A percentile compares a stretch with the other conserved stretches of the same genome.
Evolutionary conservation across 2,888 invertebrate genomes (phyloP).

Genomic region (Apodemia duryi): DNA sequence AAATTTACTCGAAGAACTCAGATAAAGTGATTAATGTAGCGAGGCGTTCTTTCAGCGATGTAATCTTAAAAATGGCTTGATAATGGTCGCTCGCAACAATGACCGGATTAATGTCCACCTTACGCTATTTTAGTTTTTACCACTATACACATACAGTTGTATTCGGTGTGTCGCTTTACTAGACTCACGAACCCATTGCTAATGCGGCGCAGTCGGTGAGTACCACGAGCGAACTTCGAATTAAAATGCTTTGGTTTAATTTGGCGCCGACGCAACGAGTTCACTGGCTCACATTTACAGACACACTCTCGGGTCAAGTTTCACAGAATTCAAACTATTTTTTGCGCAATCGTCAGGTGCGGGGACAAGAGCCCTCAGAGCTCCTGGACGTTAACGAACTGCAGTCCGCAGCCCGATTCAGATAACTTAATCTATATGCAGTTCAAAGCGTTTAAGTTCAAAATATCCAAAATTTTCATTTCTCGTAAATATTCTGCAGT

Average conservation of each 20-base stretch:
- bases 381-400: neutral
- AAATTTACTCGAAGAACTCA: conserved; percentile 30
- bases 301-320: neutral
- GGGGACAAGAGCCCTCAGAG: neutral
- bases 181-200: conserved; percentile 19
- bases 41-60: conserved; percentile 38
- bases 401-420: neutral
- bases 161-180: conserved; percentile 11
- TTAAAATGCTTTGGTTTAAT: conserved; percentile 14
- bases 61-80: conserved; percentile 37
- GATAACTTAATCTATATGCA: neutral
- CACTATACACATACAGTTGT: neutral
- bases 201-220: conserved; percentile 25
- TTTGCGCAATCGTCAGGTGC: neutral
- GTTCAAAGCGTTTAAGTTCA: too few species aligned
- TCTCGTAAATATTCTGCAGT: too few species aligned
- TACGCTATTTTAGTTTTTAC: conserved; percentile 15
- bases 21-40: conserved; percentile 42
- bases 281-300: neutral
- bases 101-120: conserved; percentile 25
- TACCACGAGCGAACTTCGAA: conserved; percentile 7
- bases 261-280: conserved; percentile 10
- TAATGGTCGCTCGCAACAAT: conserved; percentile 35
- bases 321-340: neutral
- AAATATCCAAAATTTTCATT: too few species aligned